Percentiles rank a stretch among this genome's conserved stretches.
phyloP scores from a whole-genome alignment of 2,113 vertebrate genomes.

The Tupaia tana region DNA sequence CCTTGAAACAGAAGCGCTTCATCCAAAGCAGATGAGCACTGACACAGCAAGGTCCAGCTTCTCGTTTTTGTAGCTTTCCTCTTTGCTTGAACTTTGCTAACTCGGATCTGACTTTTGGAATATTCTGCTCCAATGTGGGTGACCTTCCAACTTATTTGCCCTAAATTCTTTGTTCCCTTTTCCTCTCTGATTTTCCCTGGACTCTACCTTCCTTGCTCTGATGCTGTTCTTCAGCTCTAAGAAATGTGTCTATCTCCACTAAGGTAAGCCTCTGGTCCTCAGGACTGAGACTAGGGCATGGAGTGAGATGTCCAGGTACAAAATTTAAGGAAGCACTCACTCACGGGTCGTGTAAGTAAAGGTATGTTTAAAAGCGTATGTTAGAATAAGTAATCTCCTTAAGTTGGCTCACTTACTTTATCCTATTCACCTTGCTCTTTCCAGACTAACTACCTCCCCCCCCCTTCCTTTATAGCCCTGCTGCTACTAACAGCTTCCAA shows the following conservation, averaged over 20 bases:
- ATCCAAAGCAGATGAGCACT: background rate
- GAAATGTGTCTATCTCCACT: background rate
- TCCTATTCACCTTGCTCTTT: background rate
- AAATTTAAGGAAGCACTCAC: background rate
- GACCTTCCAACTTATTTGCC: background rate
- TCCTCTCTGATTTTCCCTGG: background rate
- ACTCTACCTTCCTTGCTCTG: background rate
- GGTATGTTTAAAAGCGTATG: background rate
- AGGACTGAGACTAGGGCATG: background rate
- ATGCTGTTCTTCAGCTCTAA: background rate
- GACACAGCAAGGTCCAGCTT: background rate
- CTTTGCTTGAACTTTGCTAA: background rate
- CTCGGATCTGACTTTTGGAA: background rate
- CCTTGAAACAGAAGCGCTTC: background rate
- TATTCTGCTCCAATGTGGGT: background rate
- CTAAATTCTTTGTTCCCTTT: constrained; percentile 7
- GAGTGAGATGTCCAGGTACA: background rate
- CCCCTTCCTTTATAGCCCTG: background rate
- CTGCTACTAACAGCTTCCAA: background rate
- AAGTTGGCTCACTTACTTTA: background rate
- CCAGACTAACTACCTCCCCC: background rate
- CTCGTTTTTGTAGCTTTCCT: background rate
- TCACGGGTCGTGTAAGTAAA: background rate
- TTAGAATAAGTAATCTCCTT: background rate
- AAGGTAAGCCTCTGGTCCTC: background rate